Evolutionary conservation across 2,797 vertebrate species (phyloP), one percentile per base, ranked within the genome.

Genomic region (Numenius phaeopus): DNA sequence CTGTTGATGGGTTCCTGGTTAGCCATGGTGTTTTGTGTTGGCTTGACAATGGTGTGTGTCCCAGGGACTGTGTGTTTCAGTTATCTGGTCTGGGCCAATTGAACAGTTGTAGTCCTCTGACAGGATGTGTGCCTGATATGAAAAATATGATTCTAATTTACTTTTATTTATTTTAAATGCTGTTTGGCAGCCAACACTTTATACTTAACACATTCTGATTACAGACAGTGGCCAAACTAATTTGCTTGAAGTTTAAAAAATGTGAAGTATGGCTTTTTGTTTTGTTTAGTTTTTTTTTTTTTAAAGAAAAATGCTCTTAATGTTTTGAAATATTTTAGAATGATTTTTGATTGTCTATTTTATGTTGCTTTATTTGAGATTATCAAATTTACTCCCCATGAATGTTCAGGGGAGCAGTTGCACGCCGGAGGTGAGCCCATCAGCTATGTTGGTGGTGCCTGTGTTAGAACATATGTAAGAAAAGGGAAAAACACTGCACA

Each of bases 81-180:
- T 67, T 94, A 86, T 86, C 94, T 87, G 52, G 15, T 83, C 30
- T 85, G 57, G 37, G 76, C 94, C 80, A 96, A 26, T 49, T 78
- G 94, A 91, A 65, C 96, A 95, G 88, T 73, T 97, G 93, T 67
- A 89, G 40, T 89, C 37, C 50, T 85, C 67, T 92, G 96, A 46
- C 89, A 94, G 72, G 79, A 54, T 84, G n/a, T 62, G 40, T 84
- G 84, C 64, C 80, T 69, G 72, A 93, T 92, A 87, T 42, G 32
- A 71, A 91, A 94, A 96, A 81, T 88, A 55, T 17, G 40, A 46
- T 71, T 88, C 61, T 86, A 44, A 61, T 93, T 80, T 90, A 62
- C 79, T 90, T 89, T 62, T 72, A 40, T 84, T 92, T 91, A 54
- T 78, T 91, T 91, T 54, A 78, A 89, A 87, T 73, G 59, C 22